These are phyloP conservation scores for Cepaea hortensis DNA, from an alignment of 2,888 invertebrate genomes.

Conservation along the genomic window DNA sequence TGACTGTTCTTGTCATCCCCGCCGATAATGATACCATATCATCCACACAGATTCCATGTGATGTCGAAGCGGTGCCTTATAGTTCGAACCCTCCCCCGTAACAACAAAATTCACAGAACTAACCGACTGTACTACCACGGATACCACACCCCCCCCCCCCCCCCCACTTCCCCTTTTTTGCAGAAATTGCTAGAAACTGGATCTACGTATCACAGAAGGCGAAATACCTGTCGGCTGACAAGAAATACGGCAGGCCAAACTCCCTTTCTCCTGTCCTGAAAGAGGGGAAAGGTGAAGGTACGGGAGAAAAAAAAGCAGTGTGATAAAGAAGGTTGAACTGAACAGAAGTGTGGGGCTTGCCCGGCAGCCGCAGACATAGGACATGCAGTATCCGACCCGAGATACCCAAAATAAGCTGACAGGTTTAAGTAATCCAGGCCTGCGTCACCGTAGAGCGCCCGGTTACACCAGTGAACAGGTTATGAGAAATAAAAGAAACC, in stretches of 20 bases:
- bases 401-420: slow-evolving; percentile 30
- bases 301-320: not conserved
- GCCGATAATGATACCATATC: too few relatives aligned
- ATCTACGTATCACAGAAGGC: not conserved
- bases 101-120: too few relatives aligned
- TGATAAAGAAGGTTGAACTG: not conserved
- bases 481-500: not conserved
- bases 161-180: not conserved
- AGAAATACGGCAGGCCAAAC: not conserved
- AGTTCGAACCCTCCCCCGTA: too few relatives aligned
- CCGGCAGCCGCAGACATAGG: not conserved
- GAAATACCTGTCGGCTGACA: slow-evolving; percentile 26
- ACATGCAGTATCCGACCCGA: slow-evolving; percentile 27
- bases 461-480: not conserved
- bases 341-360: not conserved
- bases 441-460: slow-evolving; percentile 6
- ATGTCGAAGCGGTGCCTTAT: too few relatives aligned
- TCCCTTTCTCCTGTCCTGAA: not conserved
- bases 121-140: not conserved
- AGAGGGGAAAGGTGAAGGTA: not conserved
- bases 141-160: not conserved
- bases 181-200: not conserved
- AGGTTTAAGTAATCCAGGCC: slow-evolving; percentile 11
- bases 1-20: too few relatives aligned
- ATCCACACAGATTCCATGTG: too few relatives aligned